Conservation (phyloP, 2,888 invertebrate species). For the Prenolepis imparis region DNA sequence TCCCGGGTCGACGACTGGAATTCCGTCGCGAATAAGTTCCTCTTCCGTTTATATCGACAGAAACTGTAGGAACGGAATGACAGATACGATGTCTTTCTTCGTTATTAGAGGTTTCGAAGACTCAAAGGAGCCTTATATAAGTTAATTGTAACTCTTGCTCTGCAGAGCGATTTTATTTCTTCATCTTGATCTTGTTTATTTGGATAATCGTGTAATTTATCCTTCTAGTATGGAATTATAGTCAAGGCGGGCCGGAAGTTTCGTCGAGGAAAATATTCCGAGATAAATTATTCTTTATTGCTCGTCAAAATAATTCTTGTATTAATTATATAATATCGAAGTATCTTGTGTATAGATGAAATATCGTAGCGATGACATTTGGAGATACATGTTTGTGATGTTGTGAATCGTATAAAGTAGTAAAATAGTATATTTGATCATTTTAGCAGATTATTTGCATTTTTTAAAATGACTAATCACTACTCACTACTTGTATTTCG, state of each 20-base stretch:
- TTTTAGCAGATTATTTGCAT: neutral
- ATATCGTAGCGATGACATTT: neutral
- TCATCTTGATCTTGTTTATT: conserved; percentile 1
- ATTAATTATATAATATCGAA: neutral
- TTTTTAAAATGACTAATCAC: conserved; percentile 5
- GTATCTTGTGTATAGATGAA: neutral
- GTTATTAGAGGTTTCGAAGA: conserved; percentile 5
- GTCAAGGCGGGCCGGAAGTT: neutral
- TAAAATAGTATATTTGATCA: neutral
- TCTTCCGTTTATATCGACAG: conserved; percentile 26
- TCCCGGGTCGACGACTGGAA: neutral
- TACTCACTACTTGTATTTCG: neutral
- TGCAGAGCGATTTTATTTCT: neutral
- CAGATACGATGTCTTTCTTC: neutral
- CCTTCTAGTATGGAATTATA: neutral
- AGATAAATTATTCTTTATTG: neutral
- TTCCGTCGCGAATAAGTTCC: conserved; percentile 1
- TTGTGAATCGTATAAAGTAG: neutral
- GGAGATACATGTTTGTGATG: neutral
- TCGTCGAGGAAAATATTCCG: neutral
- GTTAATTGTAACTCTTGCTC: neutral
- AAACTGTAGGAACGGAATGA: conserved; percentile 23
- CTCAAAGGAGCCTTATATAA: conserved; percentile 12
- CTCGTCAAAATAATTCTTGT: neutral
- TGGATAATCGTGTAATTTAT: neutral